Base-by-base conservation (phyloP, 53 echinoderm and acorn worm genomes). In the Echinarachnius parma region DNA sequence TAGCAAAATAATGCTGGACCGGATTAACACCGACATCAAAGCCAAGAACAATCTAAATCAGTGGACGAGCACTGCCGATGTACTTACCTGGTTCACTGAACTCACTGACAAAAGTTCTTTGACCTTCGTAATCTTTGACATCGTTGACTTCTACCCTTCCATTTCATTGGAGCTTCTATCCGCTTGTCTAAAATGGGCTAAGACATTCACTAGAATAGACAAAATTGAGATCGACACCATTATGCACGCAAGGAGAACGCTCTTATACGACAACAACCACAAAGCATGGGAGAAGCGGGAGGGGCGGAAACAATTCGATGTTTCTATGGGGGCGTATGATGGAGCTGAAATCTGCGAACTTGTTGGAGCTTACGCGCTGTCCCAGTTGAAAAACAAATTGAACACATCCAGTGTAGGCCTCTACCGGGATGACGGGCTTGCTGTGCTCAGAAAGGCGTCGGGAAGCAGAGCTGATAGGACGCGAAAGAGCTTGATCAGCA, bases 1-100 rank as follows among this genome's bases (percentile, higher is more conserved):
- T 1, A 80, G 80, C 29, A 80, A 80, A 29, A 50, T 18, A 34
- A 52, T 78, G 0, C 79, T 78, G 0, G 80, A 80, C 68, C 44
- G 34, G 0, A 59, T 71, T 2, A 71, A 72, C 35, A 72, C 0
- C 0, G 36, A 28, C 5, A 81, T 71, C 3, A 72, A 49, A 68
- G 4, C 5, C 15, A 68, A 68, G 31, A 2, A 16, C 26, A 18
- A 68, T 30, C 48, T 22, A 20, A 39, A 80, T n/a, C 80, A 71
- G 28, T 81, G 72, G 62, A 46, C 71, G 2, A 81, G 36, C 29
- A 81, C 72, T 1, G 61, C 9, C 0, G 71, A 59, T 7, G 81
- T 81, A 3, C 46, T 71, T 16, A 23, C 60, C 2, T 81, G 81
- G 81, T 74, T 81, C 66, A 61, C 71, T 28, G 32, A 53, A 2